Percentiles rank a stretch among this genome's conserved stretches.
Conservation (phyloP, 2,888 invertebrate species). For the Rhaphigaster nebulosa region DNA sequence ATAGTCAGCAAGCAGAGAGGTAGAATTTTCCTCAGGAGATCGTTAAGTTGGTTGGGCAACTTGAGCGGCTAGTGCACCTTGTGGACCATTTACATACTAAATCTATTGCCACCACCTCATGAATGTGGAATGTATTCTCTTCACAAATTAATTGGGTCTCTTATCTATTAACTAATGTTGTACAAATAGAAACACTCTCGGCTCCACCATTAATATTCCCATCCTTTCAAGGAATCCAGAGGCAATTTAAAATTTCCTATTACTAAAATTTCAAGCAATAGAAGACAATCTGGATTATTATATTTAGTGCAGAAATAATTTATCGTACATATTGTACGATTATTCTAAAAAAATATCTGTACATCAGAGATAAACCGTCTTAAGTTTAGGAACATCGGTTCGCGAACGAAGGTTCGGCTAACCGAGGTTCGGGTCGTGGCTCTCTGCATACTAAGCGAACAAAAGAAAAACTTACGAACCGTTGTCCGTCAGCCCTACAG, state of each 20-base stretch:
- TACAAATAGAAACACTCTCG: conserved; percentile 13
- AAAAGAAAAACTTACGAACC: no score
- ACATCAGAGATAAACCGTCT: no score
- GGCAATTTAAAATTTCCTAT: not conserved
- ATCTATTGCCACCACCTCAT: conserved; percentile 32
- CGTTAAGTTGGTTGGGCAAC: conserved; percentile 25
- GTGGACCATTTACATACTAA: conserved; percentile 1
- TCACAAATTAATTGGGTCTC: conserved; percentile 26
- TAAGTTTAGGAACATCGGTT: no score
- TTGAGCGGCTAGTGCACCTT: not conserved
- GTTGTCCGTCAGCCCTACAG: no score
- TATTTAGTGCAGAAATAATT: not conserved
- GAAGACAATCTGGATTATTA: not conserved
- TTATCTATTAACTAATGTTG: conserved; percentile 21
- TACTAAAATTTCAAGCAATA: not conserved
- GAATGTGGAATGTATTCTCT: not conserved
- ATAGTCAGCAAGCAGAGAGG: not conserved
- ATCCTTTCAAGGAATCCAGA: not conserved
- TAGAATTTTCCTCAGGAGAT: not conserved
- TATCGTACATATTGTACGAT: no score
- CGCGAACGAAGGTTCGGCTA: no score
- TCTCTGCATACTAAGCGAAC: no score
- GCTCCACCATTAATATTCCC: not conserved
- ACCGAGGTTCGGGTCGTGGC: no score
- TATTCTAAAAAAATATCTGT: no score